Percentiles rank a stretch among this genome's conserved stretches.
Evolutionary conservation across 2,113 vertebrate species (phyloP).

Genomic region (Sander lucioperca): DNA sequence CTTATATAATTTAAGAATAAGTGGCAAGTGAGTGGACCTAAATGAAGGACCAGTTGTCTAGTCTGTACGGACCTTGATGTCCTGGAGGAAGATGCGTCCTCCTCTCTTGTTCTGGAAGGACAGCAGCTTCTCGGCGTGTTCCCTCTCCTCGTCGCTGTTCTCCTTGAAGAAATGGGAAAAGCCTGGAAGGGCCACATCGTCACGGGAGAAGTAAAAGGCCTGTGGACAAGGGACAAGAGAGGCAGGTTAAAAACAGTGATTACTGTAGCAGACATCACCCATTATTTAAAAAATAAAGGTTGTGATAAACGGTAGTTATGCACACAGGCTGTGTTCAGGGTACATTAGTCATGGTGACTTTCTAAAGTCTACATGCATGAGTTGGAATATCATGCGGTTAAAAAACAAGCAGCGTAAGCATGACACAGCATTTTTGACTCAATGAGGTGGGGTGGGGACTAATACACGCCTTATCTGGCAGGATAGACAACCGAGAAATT

Average conservation of each 20-base stretch:
- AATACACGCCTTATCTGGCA: not conserved
- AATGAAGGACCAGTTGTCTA: too few relatives aligned
- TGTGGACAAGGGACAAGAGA: constrained; percentile 33
- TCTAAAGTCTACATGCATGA: not conserved
- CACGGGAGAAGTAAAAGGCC: constrained; percentile 88
- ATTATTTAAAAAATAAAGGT: constrained; percentile 5
- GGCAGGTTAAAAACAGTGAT: not conserved
- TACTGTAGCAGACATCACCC: not conserved
- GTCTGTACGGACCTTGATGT: constrained; percentile 81
- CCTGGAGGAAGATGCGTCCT: constrained; percentile 87
- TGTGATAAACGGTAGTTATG: constrained; percentile 13
- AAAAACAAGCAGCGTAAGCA: not conserved
- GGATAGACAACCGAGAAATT: not conserved
- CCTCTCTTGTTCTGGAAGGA: constrained; percentile 89
- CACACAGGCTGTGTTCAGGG: not conserved
- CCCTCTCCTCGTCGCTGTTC: constrained; percentile 85
- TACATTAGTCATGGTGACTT: not conserved
- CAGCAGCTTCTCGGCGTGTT: constrained; percentile 86
- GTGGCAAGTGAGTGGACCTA: too few relatives aligned
- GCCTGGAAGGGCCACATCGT: constrained; percentile 88
- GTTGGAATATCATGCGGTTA: not conserved
- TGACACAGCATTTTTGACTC: constrained; percentile 30
- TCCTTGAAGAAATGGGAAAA: constrained; percentile 90
- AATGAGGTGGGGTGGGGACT: not conserved
- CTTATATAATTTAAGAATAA: too few relatives aligned